Evolutionary conservation across 2,888 invertebrate genomes (phyloP).

Genomic region (Plusia festucae): DNA sequence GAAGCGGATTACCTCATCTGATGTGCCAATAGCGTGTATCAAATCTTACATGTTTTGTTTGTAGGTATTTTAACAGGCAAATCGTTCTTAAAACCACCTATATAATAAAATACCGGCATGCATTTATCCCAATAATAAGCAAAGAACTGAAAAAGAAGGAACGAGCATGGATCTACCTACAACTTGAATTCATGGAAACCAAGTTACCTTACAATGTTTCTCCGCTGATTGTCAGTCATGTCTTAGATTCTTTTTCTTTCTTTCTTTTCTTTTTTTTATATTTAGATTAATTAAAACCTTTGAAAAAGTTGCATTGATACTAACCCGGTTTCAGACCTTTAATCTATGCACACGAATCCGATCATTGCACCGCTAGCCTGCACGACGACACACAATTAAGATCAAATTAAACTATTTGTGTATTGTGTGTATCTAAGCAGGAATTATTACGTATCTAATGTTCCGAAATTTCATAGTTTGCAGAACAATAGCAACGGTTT

Average conservation of each 20-base stretch:
- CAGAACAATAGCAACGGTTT: slow-evolving; percentile 64
- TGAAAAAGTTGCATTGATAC: slow-evolving; percentile 6
- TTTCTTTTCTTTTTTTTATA: no score
- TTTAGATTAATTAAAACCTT: no score
- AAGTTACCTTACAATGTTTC: no score
- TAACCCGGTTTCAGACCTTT: no score
- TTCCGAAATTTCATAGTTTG: slow-evolving; percentile 59
- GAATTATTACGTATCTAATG: slow-evolving; percentile 45
- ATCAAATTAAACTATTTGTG: slow-evolving; percentile 27
- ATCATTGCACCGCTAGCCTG: background rate
- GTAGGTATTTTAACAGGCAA: background rate
- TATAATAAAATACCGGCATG: background rate
- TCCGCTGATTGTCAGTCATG: no score
- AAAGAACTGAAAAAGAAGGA: background rate
- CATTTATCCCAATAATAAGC: background rate
- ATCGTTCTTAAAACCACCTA: background rate
- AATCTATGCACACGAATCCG: no score
- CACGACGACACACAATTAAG: slow-evolving; percentile 11
- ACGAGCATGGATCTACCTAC: no score
- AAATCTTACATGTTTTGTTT: background rate
- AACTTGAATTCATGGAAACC: no score
- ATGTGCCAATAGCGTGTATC: slow-evolving; percentile 10
- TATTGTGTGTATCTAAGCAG: slow-evolving; percentile 35
- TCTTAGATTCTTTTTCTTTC: no score
- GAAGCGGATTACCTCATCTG: slow-evolving; percentile 3